A percentile compares a stretch with the other conserved stretches of the same genome.
These are phyloP conservation scores for Melipona bicolor DNA, from an alignment of 2,888 invertebrate species.

Conservation along the genomic window DNA sequence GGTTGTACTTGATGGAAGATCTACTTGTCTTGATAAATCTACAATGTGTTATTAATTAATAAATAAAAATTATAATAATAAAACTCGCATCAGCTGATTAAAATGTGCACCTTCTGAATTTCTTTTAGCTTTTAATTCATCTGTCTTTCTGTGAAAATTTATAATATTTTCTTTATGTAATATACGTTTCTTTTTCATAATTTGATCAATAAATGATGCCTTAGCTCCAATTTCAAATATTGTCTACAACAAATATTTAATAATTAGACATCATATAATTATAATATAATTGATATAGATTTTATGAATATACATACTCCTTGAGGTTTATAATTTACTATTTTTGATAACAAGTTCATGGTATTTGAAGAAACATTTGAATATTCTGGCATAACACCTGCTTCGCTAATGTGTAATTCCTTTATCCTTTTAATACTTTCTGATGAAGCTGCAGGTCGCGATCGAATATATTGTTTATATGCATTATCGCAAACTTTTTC, in stretches of 20 bases:
- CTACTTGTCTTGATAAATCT: conserved; percentile 55
- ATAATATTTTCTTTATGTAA: conserved; percentile 88
- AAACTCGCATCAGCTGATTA: not conserved
- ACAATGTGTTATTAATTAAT: conserved; percentile 5
- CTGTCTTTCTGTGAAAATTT: conserved; percentile 83
- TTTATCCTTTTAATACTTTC: conserved; percentile 96
- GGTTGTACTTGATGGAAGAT: conserved; percentile 84
- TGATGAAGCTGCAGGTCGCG: conserved; percentile 94
- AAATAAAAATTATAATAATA: conserved; percentile 3
- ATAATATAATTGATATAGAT: not conserved
- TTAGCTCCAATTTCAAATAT: conserved; percentile 96
- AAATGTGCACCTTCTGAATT: conserved; percentile 31
- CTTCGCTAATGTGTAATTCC: conserved; percentile 86
- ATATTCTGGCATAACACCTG: conserved; percentile 87
- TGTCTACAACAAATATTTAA: conserved; percentile 87
- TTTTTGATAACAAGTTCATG: conserved; percentile 86
- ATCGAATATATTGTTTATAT: conserved; percentile 94
- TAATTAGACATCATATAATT: not conserved
- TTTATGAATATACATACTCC: conserved; percentile 85
- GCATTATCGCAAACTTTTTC: conserved; percentile 93
- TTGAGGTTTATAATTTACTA: conserved; percentile 91
- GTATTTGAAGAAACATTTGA: conserved; percentile 70
- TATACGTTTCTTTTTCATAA: conserved; percentile 95
- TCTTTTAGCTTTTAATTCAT: conserved; percentile 77
- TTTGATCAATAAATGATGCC: conserved; percentile 90